Evolutionary conservation across 2,888 invertebrate genomes (phyloP), one percentile per base, ranked within the genome.

Genomic region (Galerucella pusilla): DNA sequence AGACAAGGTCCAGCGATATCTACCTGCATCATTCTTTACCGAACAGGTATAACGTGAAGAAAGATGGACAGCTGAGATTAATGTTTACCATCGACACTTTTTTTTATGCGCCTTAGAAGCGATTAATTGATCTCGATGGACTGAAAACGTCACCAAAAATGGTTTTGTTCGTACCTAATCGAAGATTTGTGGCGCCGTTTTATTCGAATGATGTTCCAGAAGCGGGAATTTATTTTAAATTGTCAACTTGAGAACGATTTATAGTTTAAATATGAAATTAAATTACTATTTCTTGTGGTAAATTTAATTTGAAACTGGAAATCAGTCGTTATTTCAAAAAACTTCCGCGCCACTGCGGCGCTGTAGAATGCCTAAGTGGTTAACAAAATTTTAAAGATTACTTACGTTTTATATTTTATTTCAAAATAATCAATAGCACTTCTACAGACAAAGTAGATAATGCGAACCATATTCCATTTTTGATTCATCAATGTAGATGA

Each of bases 51-150:
- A 79, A 79, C 76, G 80, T 80, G 80, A 79, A 73, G 81, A 78
- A 80, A 81, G 82, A 83, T 81, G 81, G 82, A 83, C 82, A 79
- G 77, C 59, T 49, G 60, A 77, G 81, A 81, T 81, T 78, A 78
- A 81, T 81, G 80, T 79, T 79, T 73, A 78, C 79, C 75, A 80
- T 82, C 82, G 81, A 82, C 82, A 81, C 82, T 81, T 82, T 82
- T 81, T 81, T 79, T 78, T 74, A 77, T 74, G 77, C 77, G 77
- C 73, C 78, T 77, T 72, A 80, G 77, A 75, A 75, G 79, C 82
- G 78, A 82, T 83, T 83, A 82, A 83, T 83, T 83, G 83, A 80
- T 80, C 81, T 75, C 80, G 82, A 82, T 82, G 81, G 80, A 81
- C 81, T 79, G 78, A 75, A 79, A 77, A 80, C 80, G 82, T 81